A percentile compares a stretch with the other conserved stretches of the same genome.
These are phyloP conservation scores for Oxyscelio sp. DNA, from an alignment of 2,888 invertebrate genomes.

Conservation along the genomic window DNA sequence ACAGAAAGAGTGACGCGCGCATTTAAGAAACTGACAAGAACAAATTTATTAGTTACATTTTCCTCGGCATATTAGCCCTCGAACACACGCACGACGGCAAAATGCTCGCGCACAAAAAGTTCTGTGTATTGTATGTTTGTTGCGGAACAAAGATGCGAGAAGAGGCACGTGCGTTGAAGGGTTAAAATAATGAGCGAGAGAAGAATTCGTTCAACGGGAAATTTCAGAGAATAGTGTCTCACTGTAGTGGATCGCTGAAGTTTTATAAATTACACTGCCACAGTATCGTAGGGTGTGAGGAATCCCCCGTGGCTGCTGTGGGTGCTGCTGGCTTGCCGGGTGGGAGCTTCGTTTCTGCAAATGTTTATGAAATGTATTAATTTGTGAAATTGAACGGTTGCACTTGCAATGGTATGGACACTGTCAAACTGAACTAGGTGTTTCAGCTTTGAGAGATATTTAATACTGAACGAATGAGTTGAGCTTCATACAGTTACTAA, in stretches of 20 bases:
- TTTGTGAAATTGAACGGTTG: background rate
- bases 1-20: no score
- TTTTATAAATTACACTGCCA: conserved; percentile 98
- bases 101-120: no score
- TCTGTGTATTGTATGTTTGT: no score
- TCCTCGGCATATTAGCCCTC: no score
- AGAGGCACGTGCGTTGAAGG: no score
- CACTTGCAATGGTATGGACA: background rate
- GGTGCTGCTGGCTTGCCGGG: conserved; percentile 90
- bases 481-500: background rate
- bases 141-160: no score
- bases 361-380: conserved; percentile 71
- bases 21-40: no score
- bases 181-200: conserved; percentile 71
- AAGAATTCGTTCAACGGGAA: conserved; percentile 76
- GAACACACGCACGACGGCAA: conserved; percentile 22
- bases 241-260: conserved; percentile 72
- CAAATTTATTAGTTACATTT: no score
- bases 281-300: conserved; percentile 99
- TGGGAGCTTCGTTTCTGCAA: conserved; percentile 97
- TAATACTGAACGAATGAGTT: background rate
- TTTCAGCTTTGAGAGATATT: conserved; percentile 10
- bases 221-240: conserved; percentile 71
- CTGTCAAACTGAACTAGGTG: conserved; percentile 58
- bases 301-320: conserved; percentile 91